Conservation (phyloP, 2,797 vertebrate species). For the Chiloscyllium punctatum region DNA sequence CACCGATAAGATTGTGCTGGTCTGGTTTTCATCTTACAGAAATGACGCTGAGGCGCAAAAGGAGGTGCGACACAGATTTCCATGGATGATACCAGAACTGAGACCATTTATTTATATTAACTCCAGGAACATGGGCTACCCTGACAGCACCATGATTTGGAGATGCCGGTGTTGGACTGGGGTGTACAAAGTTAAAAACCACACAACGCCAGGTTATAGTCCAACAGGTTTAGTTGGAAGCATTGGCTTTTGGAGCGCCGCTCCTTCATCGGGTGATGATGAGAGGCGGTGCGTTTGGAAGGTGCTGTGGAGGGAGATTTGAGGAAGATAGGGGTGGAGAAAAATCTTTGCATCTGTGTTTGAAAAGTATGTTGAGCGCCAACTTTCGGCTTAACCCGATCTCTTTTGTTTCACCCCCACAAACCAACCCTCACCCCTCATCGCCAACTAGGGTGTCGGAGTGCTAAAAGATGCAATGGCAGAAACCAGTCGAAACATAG, state of each 20-base stretch:
- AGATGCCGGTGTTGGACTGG: too few relatives aligned
- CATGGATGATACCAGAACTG: neutral
- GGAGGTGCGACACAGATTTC: neutral
- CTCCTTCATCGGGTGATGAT: too few relatives aligned
- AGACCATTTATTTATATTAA: neutral
- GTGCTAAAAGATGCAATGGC: neutral
- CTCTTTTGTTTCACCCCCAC: neutral
- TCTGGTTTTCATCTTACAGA: too few relatives aligned
- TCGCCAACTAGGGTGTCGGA: neutral
- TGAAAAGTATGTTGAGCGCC: neutral
- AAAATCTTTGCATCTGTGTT: too few relatives aligned
- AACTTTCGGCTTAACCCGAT: neutral
- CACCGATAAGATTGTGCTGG: too few relatives aligned
- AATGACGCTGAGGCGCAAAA: neutral
- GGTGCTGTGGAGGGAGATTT: neutral
- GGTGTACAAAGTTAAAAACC: too few relatives aligned
- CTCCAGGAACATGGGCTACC: too few relatives aligned
- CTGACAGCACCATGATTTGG: too few relatives aligned
- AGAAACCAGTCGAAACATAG: neutral
- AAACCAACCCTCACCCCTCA: neutral
- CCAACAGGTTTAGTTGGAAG: too few relatives aligned
- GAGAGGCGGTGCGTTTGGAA: too few relatives aligned
- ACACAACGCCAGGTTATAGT: too few relatives aligned
- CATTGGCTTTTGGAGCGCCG: too few relatives aligned
- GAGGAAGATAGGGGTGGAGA: neutral